phyloP scores from a whole-genome alignment of 2,113 vertebrate genomes.

The Cyanoramphus novaezelandiae region DNA sequence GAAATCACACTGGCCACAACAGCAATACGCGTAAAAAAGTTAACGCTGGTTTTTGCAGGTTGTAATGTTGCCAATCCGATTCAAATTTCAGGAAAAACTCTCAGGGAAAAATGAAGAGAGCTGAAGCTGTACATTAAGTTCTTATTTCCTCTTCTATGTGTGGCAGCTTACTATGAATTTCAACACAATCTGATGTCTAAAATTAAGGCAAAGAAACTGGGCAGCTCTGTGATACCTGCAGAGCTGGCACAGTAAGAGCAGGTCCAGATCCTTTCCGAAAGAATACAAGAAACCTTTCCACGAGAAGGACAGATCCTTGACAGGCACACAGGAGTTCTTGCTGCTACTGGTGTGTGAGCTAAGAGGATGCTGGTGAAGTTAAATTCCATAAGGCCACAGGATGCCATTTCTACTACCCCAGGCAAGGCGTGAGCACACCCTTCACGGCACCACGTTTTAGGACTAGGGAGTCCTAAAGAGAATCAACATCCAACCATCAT shows the following conservation, averaged over 20 bases:
- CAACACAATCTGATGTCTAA: neutral
- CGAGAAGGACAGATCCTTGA: neutral
- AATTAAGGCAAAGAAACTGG: neutral
- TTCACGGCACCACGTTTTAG: neutral
- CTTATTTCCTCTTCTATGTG: neutral
- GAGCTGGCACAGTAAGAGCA: neutral
- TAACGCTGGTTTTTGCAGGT: neutral
- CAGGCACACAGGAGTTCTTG: neutral
- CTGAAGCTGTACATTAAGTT: neutral
- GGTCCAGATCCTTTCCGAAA: neutral
- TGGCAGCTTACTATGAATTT: neutral
- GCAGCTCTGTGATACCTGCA: neutral
- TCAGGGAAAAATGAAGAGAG: neutral
- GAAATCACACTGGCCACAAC: neutral
- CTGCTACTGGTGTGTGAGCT: neutral
- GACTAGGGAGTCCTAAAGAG: neutral
- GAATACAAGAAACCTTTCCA: neutral
- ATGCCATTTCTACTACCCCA: neutral
- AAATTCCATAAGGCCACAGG: neutral
- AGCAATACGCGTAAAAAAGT: neutral
- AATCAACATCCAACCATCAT: neutral
- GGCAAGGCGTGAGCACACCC: neutral
- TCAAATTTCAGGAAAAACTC: neutral
- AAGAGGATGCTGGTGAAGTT: neutral
- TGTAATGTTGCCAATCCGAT: neutral